Base-by-base conservation (phyloP, 2,113 vertebrate genomes). In the Lucifuga dentata region DNA sequence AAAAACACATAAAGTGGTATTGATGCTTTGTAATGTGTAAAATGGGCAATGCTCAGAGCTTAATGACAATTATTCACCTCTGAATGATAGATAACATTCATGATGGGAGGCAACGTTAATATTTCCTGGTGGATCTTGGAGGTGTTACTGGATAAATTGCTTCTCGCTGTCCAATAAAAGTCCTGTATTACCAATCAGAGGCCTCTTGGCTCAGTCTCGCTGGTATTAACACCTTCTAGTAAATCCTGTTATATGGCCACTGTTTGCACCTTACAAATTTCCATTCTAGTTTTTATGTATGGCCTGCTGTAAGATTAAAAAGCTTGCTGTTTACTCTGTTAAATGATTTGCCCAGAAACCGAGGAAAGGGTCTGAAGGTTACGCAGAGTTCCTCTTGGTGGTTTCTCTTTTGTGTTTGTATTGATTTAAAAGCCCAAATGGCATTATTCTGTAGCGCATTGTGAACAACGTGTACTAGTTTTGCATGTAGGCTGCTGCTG, bases 121-220 rank as follows among this genome's bases (percentile, higher is more conserved):
- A 43, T 63, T 64, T 76, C 72, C 57, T 56, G 63, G 59, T 56
- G 61, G 77, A 83, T 48, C 38, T 16, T 17, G 48, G 48, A 67
- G 62, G 53, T 61, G 50, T 48, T 58, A 40, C 16, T 13, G 20
- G 65, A 65, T 52, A 62, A 59, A 76, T 59, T 45, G 64, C 48
- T 16, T 49, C 20, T 16, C 50, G 60, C 69, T 61, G 64, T 39
- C 9, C 46, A 29, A 46, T 76, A 68, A 73, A 80, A 51, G 57
- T 24, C 16, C 19, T 12, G 35, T 13, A 48, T n/a, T 41, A 20
- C 12, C 11, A 63, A 44, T 23, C 2, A 29, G 45, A 75, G 13
- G 29, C 8, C 20, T 41, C 53, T 68, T 23, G 16, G 49, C 45
- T 63, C 41, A 6, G 33, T 20, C 39, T 61, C 39, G 11, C 17